Percentiles rank a stretch among this genome's conserved stretches.
Conservation (phyloP, 2,113 vertebrate species). For the Phalacrocorax pelagicus region DNA sequence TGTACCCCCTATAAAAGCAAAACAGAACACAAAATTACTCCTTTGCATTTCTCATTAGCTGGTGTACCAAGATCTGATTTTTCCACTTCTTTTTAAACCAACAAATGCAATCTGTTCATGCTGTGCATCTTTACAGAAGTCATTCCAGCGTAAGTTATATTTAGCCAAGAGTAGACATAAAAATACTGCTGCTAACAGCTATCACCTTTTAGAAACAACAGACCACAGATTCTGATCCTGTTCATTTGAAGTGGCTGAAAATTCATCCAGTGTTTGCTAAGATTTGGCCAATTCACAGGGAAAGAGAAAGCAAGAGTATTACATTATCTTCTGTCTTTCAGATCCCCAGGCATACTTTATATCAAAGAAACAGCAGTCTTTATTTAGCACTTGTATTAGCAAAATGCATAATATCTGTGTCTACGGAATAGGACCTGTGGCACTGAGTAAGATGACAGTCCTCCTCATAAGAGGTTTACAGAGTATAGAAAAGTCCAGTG, state of each 20-base stretch:
- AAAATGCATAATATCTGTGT: neutral
- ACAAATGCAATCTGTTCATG: neutral
- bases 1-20: neutral
- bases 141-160: neutral
- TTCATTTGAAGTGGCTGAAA: neutral
- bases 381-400: neutral
- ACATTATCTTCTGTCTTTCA: neutral
- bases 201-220: neutral
- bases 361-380: neutral
- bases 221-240: neutral
- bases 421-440: neutral
- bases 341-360: neutral
- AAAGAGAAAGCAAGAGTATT: neutral
- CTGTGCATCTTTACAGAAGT: neutral
- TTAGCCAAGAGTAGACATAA: neutral
- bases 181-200: neutral
- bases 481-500: neutral
- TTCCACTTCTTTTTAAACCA: neutral
- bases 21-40: neutral
- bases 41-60: neutral
- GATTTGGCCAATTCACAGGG: neutral
- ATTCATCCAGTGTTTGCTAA: neutral
- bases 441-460: neutral
- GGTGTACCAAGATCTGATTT: neutral
- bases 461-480: neutral